Evolutionary conservation across 1,140 invertebrate species (phyloP).

Genomic region (Atopsyche davidsoni): DNA sequence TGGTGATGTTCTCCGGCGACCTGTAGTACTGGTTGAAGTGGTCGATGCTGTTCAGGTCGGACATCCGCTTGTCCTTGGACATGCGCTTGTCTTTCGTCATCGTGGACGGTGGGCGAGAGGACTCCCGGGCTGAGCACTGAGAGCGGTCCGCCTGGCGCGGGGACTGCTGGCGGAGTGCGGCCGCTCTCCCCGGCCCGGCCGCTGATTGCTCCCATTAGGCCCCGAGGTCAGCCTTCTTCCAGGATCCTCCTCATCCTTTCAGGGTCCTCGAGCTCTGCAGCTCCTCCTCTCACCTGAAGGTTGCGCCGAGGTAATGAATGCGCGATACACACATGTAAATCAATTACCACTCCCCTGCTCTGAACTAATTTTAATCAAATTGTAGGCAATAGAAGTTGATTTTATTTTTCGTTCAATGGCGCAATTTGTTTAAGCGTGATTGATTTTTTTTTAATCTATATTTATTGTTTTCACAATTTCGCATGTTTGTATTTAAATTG

Average conservation of each 20-base stretch:
- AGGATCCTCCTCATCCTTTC: not conserved
- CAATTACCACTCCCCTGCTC: no score
- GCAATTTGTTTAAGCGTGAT: no score
- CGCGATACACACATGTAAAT: no score
- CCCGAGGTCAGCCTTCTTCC: not conserved
- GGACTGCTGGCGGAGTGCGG: constrained; percentile 5
- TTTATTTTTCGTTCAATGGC: no score
- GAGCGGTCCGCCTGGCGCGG: constrained; percentile 30
- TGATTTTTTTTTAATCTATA: no score
- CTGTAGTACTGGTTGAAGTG: constrained; percentile 56
- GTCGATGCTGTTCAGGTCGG: constrained; percentile 49
- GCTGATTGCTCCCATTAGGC: not conserved
- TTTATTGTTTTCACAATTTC: no score
- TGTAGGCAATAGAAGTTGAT: no score
- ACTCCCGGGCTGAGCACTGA: constrained; percentile 28
- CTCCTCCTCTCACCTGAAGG: no score
- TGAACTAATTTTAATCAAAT: no score
- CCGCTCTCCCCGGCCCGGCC: not conserved
- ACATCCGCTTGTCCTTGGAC: constrained; percentile 39
- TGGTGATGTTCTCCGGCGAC: constrained; percentile 51
- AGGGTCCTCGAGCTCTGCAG: not conserved
- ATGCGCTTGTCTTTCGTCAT: constrained; percentile 23
- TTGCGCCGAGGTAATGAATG: no score
- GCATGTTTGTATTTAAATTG: no score
- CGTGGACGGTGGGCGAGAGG: not conserved